phyloP scores from a whole-genome alignment of 2,888 invertebrate species.

The Lasius fuliginosus region DNA sequence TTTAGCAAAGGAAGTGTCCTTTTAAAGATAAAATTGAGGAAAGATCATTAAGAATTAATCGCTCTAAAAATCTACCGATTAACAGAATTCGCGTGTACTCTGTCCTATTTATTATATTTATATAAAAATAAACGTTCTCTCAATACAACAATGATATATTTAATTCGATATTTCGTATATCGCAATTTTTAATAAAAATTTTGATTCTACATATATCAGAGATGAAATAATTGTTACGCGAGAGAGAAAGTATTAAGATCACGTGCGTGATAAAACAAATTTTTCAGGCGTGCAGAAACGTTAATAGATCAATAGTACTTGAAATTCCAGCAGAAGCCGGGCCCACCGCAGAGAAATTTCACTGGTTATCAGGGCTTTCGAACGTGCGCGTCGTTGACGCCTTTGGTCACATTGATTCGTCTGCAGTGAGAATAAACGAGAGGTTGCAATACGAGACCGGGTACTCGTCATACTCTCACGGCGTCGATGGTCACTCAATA shows the following conservation, averaged over 20 bases:
- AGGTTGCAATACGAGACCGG: conserved; percentile 56
- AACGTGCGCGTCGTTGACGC: conserved; percentile 54
- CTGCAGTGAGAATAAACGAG: conserved; percentile 48
- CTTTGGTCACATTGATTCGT: conserved; percentile 53
- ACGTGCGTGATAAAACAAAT: conserved; percentile 9
- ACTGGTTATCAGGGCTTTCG: conserved; percentile 53
- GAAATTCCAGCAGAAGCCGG: conserved; percentile 45
- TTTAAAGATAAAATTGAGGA: conserved; percentile 20
- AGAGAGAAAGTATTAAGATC: background rate
- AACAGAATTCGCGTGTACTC: no score
- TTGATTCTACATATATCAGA: background rate
- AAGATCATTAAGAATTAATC: conserved; percentile 16
- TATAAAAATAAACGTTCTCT: background rate
- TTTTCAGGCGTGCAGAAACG: conserved; percentile 32
- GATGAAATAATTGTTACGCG: background rate
- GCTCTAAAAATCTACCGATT: background rate
- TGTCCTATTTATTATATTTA: background rate
- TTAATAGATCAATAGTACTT: conserved; percentile 40
- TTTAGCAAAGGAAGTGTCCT: conserved; percentile 52
- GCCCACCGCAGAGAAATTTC: conserved; percentile 60
- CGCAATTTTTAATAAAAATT: background rate
- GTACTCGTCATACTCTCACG: conserved; percentile 71
- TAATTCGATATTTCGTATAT: background rate
- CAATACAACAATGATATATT: background rate
- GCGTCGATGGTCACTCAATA: conserved; percentile 61